Evolutionary conservation across 2,888 invertebrate species (phyloP), one percentile per base, ranked within the genome.

Genomic region (Tinea pellionella): DNA sequence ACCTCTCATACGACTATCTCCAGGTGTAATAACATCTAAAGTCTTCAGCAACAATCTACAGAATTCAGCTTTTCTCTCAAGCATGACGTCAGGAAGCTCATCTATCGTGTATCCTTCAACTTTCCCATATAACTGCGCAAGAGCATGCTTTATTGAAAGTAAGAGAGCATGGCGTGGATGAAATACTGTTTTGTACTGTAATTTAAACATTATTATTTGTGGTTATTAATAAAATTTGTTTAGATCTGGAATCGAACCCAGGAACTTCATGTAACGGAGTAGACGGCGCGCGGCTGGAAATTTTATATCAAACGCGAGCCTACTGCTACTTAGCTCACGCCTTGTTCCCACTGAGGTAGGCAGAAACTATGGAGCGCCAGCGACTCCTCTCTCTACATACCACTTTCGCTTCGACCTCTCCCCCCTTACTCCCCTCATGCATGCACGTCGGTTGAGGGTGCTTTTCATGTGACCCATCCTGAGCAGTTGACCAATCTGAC

Each of bases 71-170:
- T 95, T 96, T 58, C 94, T 88, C 70, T 93, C 92, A 62, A 95
- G 80, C 64, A 93, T 80, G 1, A 92, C 77, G 75, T 94, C 92
- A 0, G 94, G 92, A 47, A 95, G 80, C 65, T 94, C 92, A 29
- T 92, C 91, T 65, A 94, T 78, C 43, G 81, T 80, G 72, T 94
- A 94, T 12, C 92, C 93, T 61, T 91, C 89, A 0, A 92, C 91
- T 59, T 93, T 90, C 0, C 96, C 95, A 69, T 95, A 95, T 74
- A 95, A 84, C 75, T 95, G 94, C 12, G 91, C 90, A 61, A 96
- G 80, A 16, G 91, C 89, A 68, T 92, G 91, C 65, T 92, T 89
- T 13, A 95, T 68, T 1, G 90, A 89, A 0, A 91, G 89, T 67
- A 93, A 88, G 61, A 94, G 88, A 11, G 92, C 90, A 75, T 96